These are phyloP conservation scores for Proisotoma minuta DNA, from an alignment of 2,888 invertebrate species.

Conservation along the genomic window DNA sequence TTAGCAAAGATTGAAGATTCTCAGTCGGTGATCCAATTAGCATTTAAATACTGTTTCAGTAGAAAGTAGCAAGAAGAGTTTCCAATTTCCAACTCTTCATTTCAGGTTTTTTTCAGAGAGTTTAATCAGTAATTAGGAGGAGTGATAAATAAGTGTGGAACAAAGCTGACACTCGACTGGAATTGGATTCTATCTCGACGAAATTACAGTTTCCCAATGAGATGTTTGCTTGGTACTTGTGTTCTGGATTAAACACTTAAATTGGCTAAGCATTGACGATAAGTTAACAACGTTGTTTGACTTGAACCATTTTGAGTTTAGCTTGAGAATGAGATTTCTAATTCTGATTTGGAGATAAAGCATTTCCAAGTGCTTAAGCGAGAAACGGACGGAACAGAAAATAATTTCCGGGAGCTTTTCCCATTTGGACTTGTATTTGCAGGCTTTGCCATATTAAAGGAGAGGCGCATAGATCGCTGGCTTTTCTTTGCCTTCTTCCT, in stretches of 20 bases:
- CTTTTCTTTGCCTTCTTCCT: too few species aligned
- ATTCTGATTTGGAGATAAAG: neutral
- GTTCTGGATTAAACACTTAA: neutral
- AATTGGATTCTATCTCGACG: too few species aligned
- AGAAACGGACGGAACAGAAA: constrained; percentile 13
- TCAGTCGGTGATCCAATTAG: neutral
- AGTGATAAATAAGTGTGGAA: constrained; percentile 7
- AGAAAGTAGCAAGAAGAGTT: too few species aligned
- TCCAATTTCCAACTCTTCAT: neutral
- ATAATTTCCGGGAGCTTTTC: constrained; percentile 14
- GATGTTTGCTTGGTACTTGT: neutral
- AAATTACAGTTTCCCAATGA: too few species aligned
- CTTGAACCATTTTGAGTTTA: neutral
- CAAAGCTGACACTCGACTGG: neutral
- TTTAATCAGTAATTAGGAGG: constrained; percentile 10
- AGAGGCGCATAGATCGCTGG: too few species aligned
- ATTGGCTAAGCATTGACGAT: neutral
- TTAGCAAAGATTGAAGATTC: neutral
- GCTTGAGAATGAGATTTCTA: constrained; percentile 1
- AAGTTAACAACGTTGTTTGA: neutral
- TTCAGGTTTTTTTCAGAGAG: neutral
- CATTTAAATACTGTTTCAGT: constrained; percentile 1
- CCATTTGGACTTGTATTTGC: constrained; percentile 6
- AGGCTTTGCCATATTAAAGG: too few species aligned
- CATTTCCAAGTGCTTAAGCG: neutral